A percentile compares a stretch with the other conserved stretches of the same genome.
These are phyloP conservation scores for Gopherus evgoodei DNA, from an alignment of 2,113 vertebrate species.

Conservation along the genomic window DNA sequence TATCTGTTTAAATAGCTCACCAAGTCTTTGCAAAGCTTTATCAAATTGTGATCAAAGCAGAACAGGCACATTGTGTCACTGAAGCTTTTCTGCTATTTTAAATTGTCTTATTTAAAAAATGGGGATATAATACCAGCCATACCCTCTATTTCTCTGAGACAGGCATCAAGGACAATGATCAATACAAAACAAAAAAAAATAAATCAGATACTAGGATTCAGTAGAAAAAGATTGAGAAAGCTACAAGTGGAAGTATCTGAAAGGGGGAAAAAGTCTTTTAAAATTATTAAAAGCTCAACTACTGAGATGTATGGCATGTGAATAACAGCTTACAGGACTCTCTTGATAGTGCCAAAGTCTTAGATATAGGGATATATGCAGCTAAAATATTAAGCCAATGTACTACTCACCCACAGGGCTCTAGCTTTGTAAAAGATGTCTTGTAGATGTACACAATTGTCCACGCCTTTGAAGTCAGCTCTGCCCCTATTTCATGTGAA, in stretches of 20 bases:
- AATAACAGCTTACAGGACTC: neutral
- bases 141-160: neutral
- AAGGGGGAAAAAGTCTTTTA: neutral
- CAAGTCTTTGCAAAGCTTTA: slow-evolving; percentile 28
- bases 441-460: neutral
- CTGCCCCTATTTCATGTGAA: neutral
- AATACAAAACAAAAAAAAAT: neutral
- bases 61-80: neutral
- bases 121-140: neutral
- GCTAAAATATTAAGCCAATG: slow-evolving; percentile 9
- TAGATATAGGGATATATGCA: neutral
- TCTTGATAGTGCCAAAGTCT: neutral
- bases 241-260: slow-evolving; percentile 14
- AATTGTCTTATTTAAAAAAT: slow-evolving; percentile 56
- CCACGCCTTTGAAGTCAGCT: slow-evolving; percentile 15
- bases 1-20: slow-evolving; percentile 39
- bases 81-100: slow-evolving; percentile 15
- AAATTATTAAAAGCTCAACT: slow-evolving; percentile 13
- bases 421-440: slow-evolving; percentile 14
- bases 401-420: neutral
- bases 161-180: neutral
- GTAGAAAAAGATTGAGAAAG: slow-evolving; percentile 33
- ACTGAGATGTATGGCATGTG: neutral
- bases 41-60: slow-evolving; percentile 52
- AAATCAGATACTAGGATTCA: slow-evolving; percentile 29